phyloP scores from a whole-genome alignment of 2,888 invertebrate genomes.

The Lepidochrysops patricia region DNA sequence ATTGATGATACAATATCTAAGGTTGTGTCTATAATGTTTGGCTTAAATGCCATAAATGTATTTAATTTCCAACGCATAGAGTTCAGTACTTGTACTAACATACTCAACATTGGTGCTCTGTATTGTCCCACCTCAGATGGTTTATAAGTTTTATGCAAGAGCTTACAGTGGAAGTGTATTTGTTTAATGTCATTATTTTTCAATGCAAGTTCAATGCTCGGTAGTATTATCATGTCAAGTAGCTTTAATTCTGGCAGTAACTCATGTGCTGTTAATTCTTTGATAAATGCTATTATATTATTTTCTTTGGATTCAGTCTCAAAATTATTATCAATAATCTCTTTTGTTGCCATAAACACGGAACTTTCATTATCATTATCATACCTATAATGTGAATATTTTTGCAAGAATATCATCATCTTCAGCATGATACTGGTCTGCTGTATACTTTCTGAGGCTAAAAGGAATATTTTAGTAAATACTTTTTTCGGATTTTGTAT shows the following conservation, averaged over 20 bases:
- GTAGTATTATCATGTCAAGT: conserved; percentile 52
- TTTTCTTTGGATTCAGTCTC: conserved; percentile 37
- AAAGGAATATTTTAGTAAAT: conserved; percentile 43
- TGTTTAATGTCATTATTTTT: conserved; percentile 34
- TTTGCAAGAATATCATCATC: conserved; percentile 41
- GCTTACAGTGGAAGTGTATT: conserved; percentile 40
- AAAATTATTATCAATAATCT: conserved; percentile 32
- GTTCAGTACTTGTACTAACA: conserved; percentile 55
- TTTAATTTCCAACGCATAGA: conserved; percentile 49
- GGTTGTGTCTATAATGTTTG: conserved; percentile 39
- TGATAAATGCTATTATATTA: conserved; percentile 46
- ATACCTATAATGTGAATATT: conserved; percentile 49
- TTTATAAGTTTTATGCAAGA: conserved; percentile 38
- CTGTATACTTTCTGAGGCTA: conserved; percentile 45
- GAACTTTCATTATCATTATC: conserved; percentile 47
- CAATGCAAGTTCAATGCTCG: conserved; percentile 47
- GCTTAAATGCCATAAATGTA: conserved; percentile 37
- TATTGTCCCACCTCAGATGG: conserved; percentile 43
- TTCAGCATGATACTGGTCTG: conserved; percentile 50
- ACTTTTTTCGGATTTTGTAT: conserved; percentile 51
- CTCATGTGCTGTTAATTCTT: conserved; percentile 37
- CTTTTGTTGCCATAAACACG: conserved; percentile 39
- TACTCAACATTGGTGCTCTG: conserved; percentile 55
- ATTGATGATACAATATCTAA: conserved; percentile 41
- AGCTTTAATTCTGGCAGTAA: conserved; percentile 43